These are phyloP conservation scores for Piaya cayana DNA, from an alignment of 2,113 vertebrate species.

Conservation along the genomic window DNA sequence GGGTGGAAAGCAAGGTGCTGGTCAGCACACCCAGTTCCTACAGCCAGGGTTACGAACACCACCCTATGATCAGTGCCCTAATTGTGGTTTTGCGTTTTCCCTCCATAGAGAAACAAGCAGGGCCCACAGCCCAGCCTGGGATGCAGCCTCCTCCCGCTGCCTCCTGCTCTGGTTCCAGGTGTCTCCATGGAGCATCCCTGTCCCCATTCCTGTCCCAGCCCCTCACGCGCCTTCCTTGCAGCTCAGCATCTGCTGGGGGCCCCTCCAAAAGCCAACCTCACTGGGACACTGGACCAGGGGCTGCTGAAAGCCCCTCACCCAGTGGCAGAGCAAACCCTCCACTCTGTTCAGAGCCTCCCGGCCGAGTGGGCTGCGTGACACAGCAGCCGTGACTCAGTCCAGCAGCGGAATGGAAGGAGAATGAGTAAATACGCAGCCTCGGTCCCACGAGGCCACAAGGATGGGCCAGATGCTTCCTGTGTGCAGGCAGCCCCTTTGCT, in stretches of 20 bases:
- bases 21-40: not conserved
- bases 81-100: not conserved
- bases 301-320: not conserved
- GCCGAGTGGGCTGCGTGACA: not conserved
- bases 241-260: not conserved
- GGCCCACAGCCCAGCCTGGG: not conserved
- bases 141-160: not conserved
- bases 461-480: not conserved
- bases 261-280: not conserved
- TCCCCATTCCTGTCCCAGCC: not conserved
- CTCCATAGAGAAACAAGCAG: not conserved
- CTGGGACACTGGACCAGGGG: rapidly evolving
- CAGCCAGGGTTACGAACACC: rapidly evolving
- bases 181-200: not conserved
- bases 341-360: rapidly evolving
- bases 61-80: not conserved
- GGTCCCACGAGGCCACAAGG: not conserved
- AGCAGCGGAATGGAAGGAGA: not conserved
- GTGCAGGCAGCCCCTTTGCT: not conserved
- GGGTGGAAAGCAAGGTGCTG: not conserved
- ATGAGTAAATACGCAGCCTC: not conserved
- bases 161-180: not conserved
- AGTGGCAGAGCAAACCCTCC: not conserved
- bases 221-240: not conserved
- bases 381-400: not conserved